These are phyloP conservation scores for Thinocorus orbignyianus DNA, from an alignment of 2,113 vertebrate species.

Conservation along the genomic window DNA sequence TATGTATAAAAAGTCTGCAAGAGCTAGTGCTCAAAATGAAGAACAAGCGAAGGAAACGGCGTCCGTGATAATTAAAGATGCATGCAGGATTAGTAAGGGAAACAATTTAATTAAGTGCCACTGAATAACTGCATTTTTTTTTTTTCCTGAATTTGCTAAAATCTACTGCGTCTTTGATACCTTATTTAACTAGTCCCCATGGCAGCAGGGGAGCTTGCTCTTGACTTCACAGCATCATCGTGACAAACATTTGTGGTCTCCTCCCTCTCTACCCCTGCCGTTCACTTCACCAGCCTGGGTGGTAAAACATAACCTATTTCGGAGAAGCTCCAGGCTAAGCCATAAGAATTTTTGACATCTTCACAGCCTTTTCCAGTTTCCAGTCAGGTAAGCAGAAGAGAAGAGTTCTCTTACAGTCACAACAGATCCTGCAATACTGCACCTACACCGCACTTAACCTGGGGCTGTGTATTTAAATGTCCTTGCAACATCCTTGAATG, in stretches of 20 bases:
- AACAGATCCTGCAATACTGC: neutral
- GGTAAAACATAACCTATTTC: neutral
- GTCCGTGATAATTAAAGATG: slow-evolving; percentile 29
- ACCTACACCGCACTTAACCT: neutral
- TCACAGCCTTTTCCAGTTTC: neutral
- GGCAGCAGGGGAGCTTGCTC: neutral
- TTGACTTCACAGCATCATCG: neutral
- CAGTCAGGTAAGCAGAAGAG: rapidly evolving
- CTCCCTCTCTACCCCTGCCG: too few species aligned
- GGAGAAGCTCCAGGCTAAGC: neutral
- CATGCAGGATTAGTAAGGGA: slow-evolving; percentile 25
- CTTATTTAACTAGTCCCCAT: neutral
- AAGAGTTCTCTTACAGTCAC: neutral
- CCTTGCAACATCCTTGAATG: neutral
- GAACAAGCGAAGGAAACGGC: slow-evolving; percentile 15
- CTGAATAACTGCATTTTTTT: slow-evolving; percentile 16
- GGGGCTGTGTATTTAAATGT: rapidly evolving
- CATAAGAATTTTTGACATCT: neutral
- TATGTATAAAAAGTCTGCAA: neutral
- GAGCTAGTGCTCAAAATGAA: neutral
- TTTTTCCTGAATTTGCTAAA: neutral
- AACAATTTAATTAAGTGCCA: slow-evolving; percentile 27
- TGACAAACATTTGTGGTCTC: too few species aligned
- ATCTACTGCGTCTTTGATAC: neutral
- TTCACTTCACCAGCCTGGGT: neutral